A percentile compares a stretch with the other conserved stretches of the same genome.
Conservation (phyloP, 2,888 invertebrate genomes). For the Phortica magna region DNA sequence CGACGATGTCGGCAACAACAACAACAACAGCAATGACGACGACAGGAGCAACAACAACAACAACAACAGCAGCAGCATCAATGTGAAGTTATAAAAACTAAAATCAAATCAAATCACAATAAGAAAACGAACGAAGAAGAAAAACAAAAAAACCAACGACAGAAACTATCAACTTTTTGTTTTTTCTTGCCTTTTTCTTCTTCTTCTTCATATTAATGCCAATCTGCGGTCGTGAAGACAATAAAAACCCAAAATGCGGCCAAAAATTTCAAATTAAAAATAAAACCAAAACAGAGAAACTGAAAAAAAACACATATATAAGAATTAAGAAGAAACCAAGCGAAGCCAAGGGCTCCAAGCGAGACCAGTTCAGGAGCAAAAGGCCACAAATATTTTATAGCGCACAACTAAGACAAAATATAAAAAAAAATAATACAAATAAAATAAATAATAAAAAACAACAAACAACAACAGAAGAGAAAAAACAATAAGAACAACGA, state of each 20-base stretch:
- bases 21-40: slow-evolving; percentile 19
- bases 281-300: slow-evolving; percentile 37
- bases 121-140: slow-evolving; percentile 39
- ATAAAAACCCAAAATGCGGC: slow-evolving; percentile 53
- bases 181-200: too few relatives aligned
- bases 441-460: slow-evolving; percentile 37
- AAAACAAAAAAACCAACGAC: slow-evolving; percentile 2
- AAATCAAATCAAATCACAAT: slow-evolving; percentile 15
- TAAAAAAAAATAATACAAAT: slow-evolving; percentile 42
- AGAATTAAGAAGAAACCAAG: slow-evolving; percentile 32
- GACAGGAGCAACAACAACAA: slow-evolving; percentile 37
- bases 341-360: slow-evolving; percentile 48
- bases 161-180: slow-evolving; percentile 14
- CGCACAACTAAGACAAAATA: slow-evolving; percentile 54
- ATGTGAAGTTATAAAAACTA: slow-evolving; percentile 40
- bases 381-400: slow-evolving; percentile 47
- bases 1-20: slow-evolving; percentile 5
- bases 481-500: slow-evolving; percentile 50
- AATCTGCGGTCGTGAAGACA: slow-evolving; percentile 68
- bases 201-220: slow-evolving; percentile 60
- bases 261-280: slow-evolving; percentile 57
- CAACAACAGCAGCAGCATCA: slow-evolving; percentile 37
- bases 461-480: slow-evolving; percentile 35
- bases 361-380: slow-evolving; percentile 21
- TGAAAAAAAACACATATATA: slow-evolving; percentile 2